Conservation (phyloP, 2,797 vertebrate species). For the Sebastes trivittatus region DNA sequence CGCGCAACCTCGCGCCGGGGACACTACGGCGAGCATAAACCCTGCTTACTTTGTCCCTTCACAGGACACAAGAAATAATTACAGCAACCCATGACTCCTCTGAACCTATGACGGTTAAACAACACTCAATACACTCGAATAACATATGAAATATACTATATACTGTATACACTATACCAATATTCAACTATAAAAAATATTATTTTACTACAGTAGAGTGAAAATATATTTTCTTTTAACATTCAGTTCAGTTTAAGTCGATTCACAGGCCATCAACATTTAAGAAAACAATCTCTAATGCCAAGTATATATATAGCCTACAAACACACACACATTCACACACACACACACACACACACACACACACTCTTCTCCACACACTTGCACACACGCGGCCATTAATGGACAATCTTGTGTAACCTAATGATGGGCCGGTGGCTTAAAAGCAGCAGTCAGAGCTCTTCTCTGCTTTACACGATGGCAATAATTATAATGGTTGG, state of each 20-base stretch:
- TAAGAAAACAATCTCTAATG: not conserved
- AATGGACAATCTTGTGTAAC: constrained; percentile 55
- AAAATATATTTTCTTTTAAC: not conserved
- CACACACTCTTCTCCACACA: constrained; percentile 7
- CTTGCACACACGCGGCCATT: constrained; percentile 22
- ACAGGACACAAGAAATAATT: not conserved
- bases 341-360: not conserved
- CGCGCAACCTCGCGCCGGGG: too few species aligned
- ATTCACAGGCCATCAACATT: not conserved
- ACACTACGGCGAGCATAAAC: too few species aligned
- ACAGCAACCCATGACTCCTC: not conserved
- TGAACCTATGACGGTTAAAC: not conserved
- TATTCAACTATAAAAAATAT: not conserved
- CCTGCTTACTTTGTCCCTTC: not conserved
- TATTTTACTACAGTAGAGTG: not conserved
- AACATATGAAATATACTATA: not conserved
- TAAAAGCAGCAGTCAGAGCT: constrained; percentile 56
- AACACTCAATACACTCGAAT: not conserved
- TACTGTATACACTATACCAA: not conserved
- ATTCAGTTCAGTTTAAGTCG: not conserved
- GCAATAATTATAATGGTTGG: constrained; percentile 71
- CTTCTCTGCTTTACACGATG: constrained; percentile 60
- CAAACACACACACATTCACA: not conserved
- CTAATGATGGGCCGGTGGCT: constrained; percentile 64
- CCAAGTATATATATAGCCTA: not conserved